phyloP scores from a whole-genome alignment of 2,888 invertebrate genomes.

The Ornithoptera priamus region DNA sequence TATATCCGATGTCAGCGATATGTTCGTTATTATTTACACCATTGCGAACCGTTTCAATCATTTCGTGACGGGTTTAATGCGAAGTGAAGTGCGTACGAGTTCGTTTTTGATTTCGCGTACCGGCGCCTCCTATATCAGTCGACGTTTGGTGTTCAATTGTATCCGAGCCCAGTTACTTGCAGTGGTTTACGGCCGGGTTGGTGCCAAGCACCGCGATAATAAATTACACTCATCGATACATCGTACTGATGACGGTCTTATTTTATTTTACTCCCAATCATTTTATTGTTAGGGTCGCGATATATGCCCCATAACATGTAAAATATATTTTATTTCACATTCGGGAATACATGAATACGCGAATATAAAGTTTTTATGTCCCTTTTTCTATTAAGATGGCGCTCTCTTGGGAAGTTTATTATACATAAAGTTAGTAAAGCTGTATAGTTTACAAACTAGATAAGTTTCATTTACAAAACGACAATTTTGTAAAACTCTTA shows the following conservation, averaged over 20 bases:
- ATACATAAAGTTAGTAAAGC: not conserved
- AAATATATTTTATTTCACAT: slow-evolving; percentile 24
- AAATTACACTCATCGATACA: slow-evolving; percentile 46
- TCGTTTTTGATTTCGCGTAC: slow-evolving; percentile 49
- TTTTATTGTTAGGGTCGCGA: slow-evolving; percentile 35
- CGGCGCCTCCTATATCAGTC: slow-evolving; percentile 55
- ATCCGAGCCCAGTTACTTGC: slow-evolving; percentile 44
- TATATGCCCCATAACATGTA: slow-evolving; percentile 32
- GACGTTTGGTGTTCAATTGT: slow-evolving; percentile 32
- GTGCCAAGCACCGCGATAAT: slow-evolving; percentile 41
- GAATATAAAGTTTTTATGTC: slow-evolving; percentile 25
- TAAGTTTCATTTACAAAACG: no score
- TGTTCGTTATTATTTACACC: slow-evolving; percentile 41
- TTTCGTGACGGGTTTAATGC: slow-evolving; percentile 58
- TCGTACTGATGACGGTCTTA: slow-evolving; percentile 43
- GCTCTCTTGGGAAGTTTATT: not conserved
- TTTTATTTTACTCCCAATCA: slow-evolving; percentile 37
- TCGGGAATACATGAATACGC: slow-evolving; percentile 24
- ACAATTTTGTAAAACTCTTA: no score
- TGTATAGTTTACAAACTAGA: no score
- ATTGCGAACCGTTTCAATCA: slow-evolving; percentile 53
- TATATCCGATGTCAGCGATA: slow-evolving; percentile 9
- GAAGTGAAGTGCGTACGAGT: slow-evolving; percentile 61
- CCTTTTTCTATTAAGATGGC: slow-evolving; percentile 14
- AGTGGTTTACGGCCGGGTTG: slow-evolving; percentile 45